Evolutionary conservation across 2,113 vertebrate genomes (phyloP), one percentile per base, ranked within the genome.

Genomic region (Noctilio leporinus): DNA sequence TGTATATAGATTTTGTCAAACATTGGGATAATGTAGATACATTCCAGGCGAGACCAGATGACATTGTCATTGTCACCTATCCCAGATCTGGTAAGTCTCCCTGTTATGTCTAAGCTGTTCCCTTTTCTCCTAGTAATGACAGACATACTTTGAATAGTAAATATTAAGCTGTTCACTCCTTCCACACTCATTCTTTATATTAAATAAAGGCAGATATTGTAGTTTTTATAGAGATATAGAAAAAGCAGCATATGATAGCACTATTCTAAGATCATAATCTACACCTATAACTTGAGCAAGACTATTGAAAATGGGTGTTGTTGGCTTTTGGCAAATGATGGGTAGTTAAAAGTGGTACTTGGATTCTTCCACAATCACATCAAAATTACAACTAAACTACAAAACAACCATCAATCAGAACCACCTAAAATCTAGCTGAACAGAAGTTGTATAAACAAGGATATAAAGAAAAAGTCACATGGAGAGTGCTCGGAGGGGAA

Each of bases 71-170:
- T 4, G 76, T 57, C 53, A 96, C 98, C 40, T 98, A 97, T 64
- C 97, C 98, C 33, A 98, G 97, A 97, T 98, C 96, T 0, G 98
- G 98, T 97, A 76, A 95, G 96, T 93, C n/a, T 53, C 3, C 1
- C 64, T 62, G 26, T 28, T 78, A 20, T 43, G 7, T 45, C 28
- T 20, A 16, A 26, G 5, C 4, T 33, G 2, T 53, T 80, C 1
- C 20, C 64, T 55, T 80, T 77, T 86, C 28, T 78, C 7, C 26
- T 62, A 49, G 10, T 72, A 85, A 88, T 59, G 19, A 59, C 28
- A 64, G 89, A 78, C 1, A 0, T 14, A 59, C 4, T 4, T 38
- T 86, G 10, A 78, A 43, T 75, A 2, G 17, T 65, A 49, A 85
- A 47, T 80, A 35, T 40, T 35, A 57, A 57, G 33, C 4, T 73